Evolutionary conservation across 2,888 invertebrate species (phyloP).

Genomic region (Epsilonema sp.): DNA sequence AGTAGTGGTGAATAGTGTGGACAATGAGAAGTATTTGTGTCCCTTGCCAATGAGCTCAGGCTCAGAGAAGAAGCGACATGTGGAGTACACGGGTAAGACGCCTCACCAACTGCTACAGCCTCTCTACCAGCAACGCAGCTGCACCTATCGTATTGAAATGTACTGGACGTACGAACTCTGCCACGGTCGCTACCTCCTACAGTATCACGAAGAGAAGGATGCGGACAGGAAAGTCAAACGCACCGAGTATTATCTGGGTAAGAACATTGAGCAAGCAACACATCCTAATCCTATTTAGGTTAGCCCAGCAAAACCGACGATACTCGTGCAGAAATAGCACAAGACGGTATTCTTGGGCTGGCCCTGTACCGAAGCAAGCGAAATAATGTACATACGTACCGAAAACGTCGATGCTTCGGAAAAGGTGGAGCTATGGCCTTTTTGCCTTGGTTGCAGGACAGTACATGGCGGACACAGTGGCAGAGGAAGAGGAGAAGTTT

Average conservation of each 20-base stretch:
- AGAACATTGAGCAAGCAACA: conserved; percentile 6
- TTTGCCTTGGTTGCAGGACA: too few species aligned
- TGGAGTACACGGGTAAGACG: conserved; percentile 40
- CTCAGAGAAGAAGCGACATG: background rate
- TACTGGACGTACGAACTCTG: conserved; percentile 95
- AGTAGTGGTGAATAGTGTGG: background rate
- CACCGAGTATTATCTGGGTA: conserved; percentile 24
- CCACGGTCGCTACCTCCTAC: conserved; percentile 69
- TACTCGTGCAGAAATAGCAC: too few species aligned
- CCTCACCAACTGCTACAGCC: conserved; percentile 55
- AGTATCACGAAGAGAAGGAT: conserved; percentile 89
- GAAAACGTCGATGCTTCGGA: too few species aligned
- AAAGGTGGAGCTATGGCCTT: too few species aligned
- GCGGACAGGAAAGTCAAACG: conserved; percentile 44
- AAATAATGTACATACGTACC: too few species aligned
- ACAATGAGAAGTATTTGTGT: conserved; percentile 3
- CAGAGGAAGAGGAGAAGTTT: conserved; percentile 5
- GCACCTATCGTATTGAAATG: conserved; percentile 46
- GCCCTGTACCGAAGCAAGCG: too few species aligned
- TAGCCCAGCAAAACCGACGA: too few species aligned
- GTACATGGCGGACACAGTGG: conserved; percentile 3
- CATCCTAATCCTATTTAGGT: background rate
- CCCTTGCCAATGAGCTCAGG: background rate
- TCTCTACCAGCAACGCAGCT: conserved; percentile 53
- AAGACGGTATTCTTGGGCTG: too few species aligned